Evolutionary conservation across 2,888 invertebrate genomes (phyloP), one percentile per base, ranked within the genome.

Genomic region (Drosophila stalkeri): DNA sequence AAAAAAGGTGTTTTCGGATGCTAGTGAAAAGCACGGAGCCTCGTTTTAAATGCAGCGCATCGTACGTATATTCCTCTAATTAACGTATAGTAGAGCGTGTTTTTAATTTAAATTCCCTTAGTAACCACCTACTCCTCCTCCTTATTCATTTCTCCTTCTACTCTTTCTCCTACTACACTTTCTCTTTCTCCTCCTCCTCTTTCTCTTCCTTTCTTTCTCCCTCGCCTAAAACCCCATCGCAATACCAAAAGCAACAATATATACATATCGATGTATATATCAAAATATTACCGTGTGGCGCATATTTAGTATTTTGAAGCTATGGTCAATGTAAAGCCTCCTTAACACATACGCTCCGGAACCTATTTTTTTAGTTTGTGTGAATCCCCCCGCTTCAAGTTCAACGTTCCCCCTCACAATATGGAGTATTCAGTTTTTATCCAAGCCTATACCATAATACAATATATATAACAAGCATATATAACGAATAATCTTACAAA

Each of bases 401-500:
- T 31, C 20, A 52, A 27, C 46, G 20, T 66, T 67, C 41, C 41
- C 37, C 52, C 16, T 12, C 18, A 27, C 39, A 27, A 43, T 33
- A 43, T 33, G 41, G 52, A 57, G 20, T 54, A 44, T 61, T 64
- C 39, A 41, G 47, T 31, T 52, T 51, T 41, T 44, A 33, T 46
- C 62, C 57, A 62, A 43, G 23, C 27, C 44, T 14, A 62, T 39
- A 37, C 27, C n/a, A 59, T 54, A 41, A 55, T 51, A 56, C 20
- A 64, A 43, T 33, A 27, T 77, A 72, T 56, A 72, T 64, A 68
- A 62, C 35, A 39, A 51, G 23, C 61, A 56, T 72, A 72, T 64
- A 77, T 75, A 61, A 64, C 60, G 64, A 75, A 62, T 83, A 81
- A 75, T 72, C 75, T 64, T 68, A 16, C 49, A 78, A 63, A 59